phyloP scores from a whole-genome alignment of 2,888 invertebrate species.

The Laothoe populi region DNA sequence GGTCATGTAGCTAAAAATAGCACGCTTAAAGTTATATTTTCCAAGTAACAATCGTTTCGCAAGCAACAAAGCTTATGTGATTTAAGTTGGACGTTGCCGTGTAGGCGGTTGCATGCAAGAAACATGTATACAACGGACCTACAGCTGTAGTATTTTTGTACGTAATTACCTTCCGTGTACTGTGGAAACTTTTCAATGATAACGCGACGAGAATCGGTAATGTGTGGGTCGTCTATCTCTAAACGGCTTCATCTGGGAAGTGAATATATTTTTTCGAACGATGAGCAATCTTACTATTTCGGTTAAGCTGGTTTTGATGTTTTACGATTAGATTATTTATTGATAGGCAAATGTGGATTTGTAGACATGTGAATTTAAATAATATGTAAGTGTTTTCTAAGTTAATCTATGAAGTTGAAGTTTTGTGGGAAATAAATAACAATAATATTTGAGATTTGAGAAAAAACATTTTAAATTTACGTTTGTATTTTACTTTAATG shows the following conservation, averaged over 20 bases:
- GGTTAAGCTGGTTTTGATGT: neutral
- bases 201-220: constrained; percentile 28
- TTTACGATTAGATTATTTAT: neutral
- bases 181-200: constrained; percentile 30
- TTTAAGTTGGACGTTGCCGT: constrained; percentile 28
- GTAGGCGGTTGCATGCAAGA: constrained; percentile 29
- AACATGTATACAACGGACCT: constrained; percentile 36
- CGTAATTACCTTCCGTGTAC: constrained; percentile 28
- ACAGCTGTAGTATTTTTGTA: constrained; percentile 46
- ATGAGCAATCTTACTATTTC: neutral
- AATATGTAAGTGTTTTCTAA: no score
- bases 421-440: no score
- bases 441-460: no score
- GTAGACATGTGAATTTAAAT: no score
- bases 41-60: constrained; percentile 18
- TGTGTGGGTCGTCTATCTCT: constrained; percentile 22
- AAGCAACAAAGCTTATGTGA: constrained; percentile 29
- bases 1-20: constrained; percentile 18
- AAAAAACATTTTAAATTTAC: no score
- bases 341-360: neutral
- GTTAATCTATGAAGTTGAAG: no score
- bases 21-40: constrained; percentile 25
- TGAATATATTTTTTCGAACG: neutral
- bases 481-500: neutral
- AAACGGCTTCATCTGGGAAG: neutral